These are phyloP conservation scores for Percopsis transmontana DNA, from an alignment of 2,113 vertebrate genomes.

Conservation along the genomic window DNA sequence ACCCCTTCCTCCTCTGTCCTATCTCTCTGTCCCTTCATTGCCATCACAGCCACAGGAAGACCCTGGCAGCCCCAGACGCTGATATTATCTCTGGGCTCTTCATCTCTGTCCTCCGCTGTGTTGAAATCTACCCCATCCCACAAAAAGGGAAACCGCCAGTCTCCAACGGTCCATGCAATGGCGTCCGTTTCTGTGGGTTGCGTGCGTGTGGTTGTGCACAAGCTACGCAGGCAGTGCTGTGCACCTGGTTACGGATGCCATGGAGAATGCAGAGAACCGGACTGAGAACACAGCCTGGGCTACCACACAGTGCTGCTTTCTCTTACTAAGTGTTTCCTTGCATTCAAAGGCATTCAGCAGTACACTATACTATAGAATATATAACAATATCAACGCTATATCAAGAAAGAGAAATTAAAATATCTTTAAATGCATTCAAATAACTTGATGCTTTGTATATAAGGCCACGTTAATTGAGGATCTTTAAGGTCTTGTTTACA, in stretches of 20 bases:
- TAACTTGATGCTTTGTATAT: too few relatives aligned
- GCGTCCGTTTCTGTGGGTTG: constrained; percentile 71
- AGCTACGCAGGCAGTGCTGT: constrained; percentile 8
- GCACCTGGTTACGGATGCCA: constrained; percentile 36
- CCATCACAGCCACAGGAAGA: constrained; percentile 81
- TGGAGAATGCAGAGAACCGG: constrained; percentile 10
- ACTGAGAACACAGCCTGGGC: constrained; percentile 4
- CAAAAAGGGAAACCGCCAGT: constrained; percentile 73
- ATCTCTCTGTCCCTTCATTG: constrained; percentile 66
- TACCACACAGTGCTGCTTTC: constrained; percentile 11
- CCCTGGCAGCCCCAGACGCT: constrained; percentile 67
- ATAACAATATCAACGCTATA: too few relatives aligned
- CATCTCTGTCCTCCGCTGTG: constrained; percentile 73
- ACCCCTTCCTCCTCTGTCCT: constrained; percentile 47
- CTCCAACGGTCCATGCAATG: constrained; percentile 66
- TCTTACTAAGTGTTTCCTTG: neutral
- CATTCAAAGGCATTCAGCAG: neutral
- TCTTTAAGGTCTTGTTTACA: too few relatives aligned
- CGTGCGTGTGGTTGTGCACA: constrained; percentile 38
- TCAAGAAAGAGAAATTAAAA: too few relatives aligned
- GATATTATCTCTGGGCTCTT: constrained; percentile 77
- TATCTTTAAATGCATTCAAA: neutral
- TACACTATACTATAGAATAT: neutral
- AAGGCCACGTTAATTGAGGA: neutral
- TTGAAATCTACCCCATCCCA: constrained; percentile 80